phyloP scores from a whole-genome alignment of 2,113 vertebrate species.

The Heterocephalus glaber region DNA sequence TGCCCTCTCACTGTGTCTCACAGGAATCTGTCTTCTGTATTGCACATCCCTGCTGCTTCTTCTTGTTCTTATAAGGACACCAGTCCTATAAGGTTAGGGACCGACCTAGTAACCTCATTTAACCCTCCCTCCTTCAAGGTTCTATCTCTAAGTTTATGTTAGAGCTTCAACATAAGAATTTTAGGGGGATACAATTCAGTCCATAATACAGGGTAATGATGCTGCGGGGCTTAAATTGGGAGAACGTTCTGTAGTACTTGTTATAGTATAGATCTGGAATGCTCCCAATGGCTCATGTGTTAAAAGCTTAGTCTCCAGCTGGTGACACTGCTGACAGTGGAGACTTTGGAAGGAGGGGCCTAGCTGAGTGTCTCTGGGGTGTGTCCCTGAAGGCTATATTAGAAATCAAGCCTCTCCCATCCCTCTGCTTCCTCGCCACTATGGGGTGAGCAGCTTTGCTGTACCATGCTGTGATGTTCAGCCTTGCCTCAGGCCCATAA shows the following conservation, averaged over 20 bases:
- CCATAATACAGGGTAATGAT: accelerated
- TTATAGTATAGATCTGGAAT: background rate
- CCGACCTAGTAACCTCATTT: background rate
- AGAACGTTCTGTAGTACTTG: background rate
- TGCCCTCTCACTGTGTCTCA: accelerated
- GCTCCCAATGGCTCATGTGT: background rate
- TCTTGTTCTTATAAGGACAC: background rate
- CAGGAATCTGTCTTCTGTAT: background rate
- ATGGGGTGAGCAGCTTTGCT: background rate
- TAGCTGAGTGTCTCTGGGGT: background rate
- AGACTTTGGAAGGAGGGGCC: background rate
- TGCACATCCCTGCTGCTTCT: background rate
- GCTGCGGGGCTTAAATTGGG: background rate
- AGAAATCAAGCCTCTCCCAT: background rate
- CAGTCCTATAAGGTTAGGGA: background rate
- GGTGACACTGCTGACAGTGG: background rate
- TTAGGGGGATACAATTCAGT: accelerated
- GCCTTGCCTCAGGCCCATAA: background rate
- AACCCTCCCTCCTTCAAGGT: background rate
- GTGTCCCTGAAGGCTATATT: background rate
- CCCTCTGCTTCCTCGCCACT: background rate
- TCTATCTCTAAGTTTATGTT: background rate
- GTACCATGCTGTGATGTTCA: background rate
- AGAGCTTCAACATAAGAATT: background rate
- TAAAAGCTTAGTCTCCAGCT: background rate